Percentiles rank a stretch among this genome's conserved stretches.
These are phyloP conservation scores for Leptobrachium leishanense DNA, from an alignment of 2,113 vertebrate species.

Conservation along the genomic window DNA sequence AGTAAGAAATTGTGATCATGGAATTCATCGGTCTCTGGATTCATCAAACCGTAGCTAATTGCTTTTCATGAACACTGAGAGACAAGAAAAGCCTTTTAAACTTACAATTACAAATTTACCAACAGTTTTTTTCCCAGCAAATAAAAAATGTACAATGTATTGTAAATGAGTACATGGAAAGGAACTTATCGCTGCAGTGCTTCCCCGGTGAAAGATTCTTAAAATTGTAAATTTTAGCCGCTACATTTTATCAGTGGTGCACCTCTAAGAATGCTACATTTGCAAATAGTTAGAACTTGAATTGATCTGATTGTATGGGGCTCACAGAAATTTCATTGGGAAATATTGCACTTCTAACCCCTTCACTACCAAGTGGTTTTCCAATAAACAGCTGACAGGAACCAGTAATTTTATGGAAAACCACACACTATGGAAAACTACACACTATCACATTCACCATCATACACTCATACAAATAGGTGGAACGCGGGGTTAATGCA, in stretches of 20 bases:
- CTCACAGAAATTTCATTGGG: too few relatives aligned
- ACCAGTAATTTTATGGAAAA: too few relatives aligned
- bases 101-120: not conserved
- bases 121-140: not conserved
- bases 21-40: slow-evolving; percentile 4
- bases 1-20: not conserved
- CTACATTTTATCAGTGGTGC: not conserved
- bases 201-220: not conserved
- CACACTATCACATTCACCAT: too few relatives aligned
- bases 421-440: too few relatives aligned
- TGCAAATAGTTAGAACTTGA: too few relatives aligned
- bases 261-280: too few relatives aligned
- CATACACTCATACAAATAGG: too few relatives aligned
- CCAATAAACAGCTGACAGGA: too few relatives aligned
- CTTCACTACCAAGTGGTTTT: too few relatives aligned
- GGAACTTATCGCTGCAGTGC: not conserved
- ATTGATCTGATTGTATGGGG: too few relatives aligned
- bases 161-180: slow-evolving; percentile 1
- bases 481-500: too few relatives aligned
- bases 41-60: slow-evolving; percentile 11
- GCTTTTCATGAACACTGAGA: slow-evolving; percentile 23
- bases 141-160: not conserved
- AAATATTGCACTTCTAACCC: too few relatives aligned
- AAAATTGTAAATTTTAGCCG: not conserved
- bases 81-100: slow-evolving; percentile 16